phyloP scores from a whole-genome alignment of 2,888 invertebrate genomes.

The Pyrrhosoma nymphula region DNA sequence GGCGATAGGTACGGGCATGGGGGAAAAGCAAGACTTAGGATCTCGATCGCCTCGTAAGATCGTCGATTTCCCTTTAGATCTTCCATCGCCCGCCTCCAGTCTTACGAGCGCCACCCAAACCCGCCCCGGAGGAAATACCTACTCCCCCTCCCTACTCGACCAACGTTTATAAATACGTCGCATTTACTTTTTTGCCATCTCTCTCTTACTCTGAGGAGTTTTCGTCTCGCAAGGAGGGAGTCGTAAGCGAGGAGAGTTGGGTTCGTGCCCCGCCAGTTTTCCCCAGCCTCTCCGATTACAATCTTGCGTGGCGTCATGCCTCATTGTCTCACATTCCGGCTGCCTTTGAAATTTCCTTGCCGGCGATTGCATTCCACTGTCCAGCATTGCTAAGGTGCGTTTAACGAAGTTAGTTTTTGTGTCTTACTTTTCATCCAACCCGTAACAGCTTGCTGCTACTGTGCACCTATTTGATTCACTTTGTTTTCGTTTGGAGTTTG shows the following conservation, averaged over 20 bases:
- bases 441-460: not conserved
- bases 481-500: too few species aligned
- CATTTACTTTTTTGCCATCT: not conserved
- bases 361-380: not conserved
- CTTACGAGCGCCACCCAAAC: not conserved
- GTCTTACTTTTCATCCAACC: not conserved
- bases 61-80: slow-evolving; percentile 46
- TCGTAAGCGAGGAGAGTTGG: not conserved
- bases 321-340: not conserved
- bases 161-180: slow-evolving; percentile 56
- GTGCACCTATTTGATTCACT: not conserved
- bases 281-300: not conserved
- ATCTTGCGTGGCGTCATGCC: not conserved
- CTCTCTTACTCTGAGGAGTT: not conserved
- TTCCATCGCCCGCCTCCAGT: slow-evolving; percentile 14
- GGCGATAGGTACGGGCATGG: not conserved
- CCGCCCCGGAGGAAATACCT: not conserved
- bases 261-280: not conserved
- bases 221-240: slow-evolving; percentile 10
- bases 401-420: not conserved
- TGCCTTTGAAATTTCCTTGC: not conserved
- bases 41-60: slow-evolving; percentile 39
- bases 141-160: not conserved
- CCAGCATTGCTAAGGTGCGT: not conserved
- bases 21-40: slow-evolving; percentile 28